Evolutionary conservation across 2,797 vertebrate species (phyloP).

Genomic region (Brachyalestes nurse): DNA sequence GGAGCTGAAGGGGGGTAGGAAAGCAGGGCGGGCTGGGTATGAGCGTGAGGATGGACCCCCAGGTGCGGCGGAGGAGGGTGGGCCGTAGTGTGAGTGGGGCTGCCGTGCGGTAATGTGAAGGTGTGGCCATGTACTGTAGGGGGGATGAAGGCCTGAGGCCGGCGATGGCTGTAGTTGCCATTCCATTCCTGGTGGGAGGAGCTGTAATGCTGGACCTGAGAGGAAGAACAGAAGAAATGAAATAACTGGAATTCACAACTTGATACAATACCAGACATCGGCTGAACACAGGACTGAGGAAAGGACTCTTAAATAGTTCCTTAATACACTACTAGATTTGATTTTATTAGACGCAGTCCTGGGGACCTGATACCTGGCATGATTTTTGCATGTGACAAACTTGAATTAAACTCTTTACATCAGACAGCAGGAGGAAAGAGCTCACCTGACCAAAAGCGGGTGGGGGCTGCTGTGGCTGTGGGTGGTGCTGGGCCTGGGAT

Average conservation of each 20-base stretch:
- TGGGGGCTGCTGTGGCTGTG: slow-evolving; percentile 77
- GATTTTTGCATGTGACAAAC: background rate
- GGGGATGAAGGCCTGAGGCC: slow-evolving; percentile 92
- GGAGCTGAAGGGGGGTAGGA: slow-evolving; percentile 87
- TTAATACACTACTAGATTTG: too few species aligned
- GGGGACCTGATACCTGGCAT: too few species aligned
- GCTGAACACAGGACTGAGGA: background rate
- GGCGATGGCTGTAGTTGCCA: slow-evolving; percentile 88
- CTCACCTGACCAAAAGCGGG: slow-evolving; percentile 91
- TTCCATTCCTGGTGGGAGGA: slow-evolving; percentile 95
- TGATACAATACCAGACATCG: background rate
- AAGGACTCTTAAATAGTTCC: background rate
- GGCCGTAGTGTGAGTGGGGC: slow-evolving; percentile 86
- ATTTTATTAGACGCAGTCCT: background rate
- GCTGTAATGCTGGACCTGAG: slow-evolving; percentile 90
- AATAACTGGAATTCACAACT: background rate
- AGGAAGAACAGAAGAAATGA: background rate
- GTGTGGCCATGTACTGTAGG: slow-evolving; percentile 85
- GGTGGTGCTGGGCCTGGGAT: slow-evolving; percentile 83
- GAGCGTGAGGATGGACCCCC: slow-evolving; percentile 81
- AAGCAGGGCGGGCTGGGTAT: slow-evolving; percentile 87
- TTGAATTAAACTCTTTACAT: background rate
- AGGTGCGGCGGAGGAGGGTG: slow-evolving; percentile 81
- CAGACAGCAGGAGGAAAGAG: background rate
- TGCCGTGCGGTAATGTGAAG: slow-evolving; percentile 91